A percentile compares a stretch with the other conserved stretches of the same genome.
Conservation (phyloP, 2,888 invertebrate species). For the Mactromeris polynyma region DNA sequence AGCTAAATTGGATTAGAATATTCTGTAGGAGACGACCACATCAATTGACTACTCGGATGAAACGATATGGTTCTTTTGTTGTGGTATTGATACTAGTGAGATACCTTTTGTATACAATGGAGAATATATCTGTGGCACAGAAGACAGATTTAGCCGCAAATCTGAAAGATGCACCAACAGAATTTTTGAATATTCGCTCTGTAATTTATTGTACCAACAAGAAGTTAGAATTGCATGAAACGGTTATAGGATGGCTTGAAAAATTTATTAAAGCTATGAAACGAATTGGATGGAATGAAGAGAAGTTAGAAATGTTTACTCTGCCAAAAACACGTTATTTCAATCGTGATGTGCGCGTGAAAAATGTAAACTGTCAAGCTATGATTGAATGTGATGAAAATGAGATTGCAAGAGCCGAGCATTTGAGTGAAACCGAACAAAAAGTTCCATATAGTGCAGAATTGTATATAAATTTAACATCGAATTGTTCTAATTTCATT, state of each 20-base stretch:
- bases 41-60: neutral
- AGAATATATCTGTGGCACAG: neutral
- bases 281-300: constrained; percentile 12
- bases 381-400: constrained; percentile 68
- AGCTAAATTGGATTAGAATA: too few species aligned
- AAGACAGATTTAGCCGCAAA: too few species aligned
- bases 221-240: neutral
- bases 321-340: constrained; percentile 27
- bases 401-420: neutral
- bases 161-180: neutral
- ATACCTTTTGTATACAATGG: neutral
- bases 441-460: neutral
- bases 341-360: constrained; percentile 22
- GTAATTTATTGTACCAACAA: constrained; percentile 11
- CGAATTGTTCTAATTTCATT: constrained; percentile 64
- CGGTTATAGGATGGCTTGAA: constrained; percentile 22
- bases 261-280: constrained; percentile 36
- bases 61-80: neutral
- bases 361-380: too few species aligned
- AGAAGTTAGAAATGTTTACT: constrained; percentile 1
- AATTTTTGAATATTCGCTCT: neutral
- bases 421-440: neutral
- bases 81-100: neutral
- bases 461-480: constrained; percentile 43
- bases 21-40: too few species aligned